Base-by-base conservation (phyloP, 2,113 vertebrate species). In the Bubo scandiacus region DNA sequence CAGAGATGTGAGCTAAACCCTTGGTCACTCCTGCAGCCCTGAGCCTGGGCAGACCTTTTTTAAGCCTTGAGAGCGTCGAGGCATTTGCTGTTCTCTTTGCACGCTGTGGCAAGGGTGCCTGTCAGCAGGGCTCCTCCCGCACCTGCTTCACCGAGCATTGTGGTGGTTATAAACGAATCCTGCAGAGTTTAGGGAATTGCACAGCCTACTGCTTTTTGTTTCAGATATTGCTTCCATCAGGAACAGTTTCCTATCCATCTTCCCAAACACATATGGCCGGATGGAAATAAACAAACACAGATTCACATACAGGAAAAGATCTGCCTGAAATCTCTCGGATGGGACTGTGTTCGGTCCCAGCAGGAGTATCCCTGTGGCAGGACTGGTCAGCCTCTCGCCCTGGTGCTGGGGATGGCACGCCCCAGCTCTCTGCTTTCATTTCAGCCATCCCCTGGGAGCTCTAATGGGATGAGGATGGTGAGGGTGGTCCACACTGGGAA, bases 331-430 rank as follows among this genome's bases (percentile, higher is more conserved):
- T 34, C 12, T 52, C 78, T 47, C 0, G 0, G 45, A 36, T 36
- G 23, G 59, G 52, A 57, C 61, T 1, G 0, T 6, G 17, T 49
- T 85, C 0, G 3, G 21, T 58, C 49, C 43, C 62, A 65, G 67
- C 0, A 15, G 80, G 79, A 88, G 34, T 34, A 51, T 34, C 66
- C 71, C 4, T 2, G 23, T 3, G 11, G 45, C 47, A 25, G 58
- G 3, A 1, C 61, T 45, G 55, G 63, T 83, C 80, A 77, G 68
- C 43, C 70, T 78, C 75, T 65, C 3, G 1, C 45, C 54, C n/a
- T 66, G 51, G 23, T 3, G 4, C 19, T 74, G 92, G 51, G 61
- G 27, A 13, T 22, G 34, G 29, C 4, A 0, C 2, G 8, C 10
- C 15, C 45, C 6, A 2, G 61, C 51, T 74, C 45, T 47, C 91